Conservation (phyloP, 2,113 vertebrate species). For the Chionodraco myersi region DNA sequence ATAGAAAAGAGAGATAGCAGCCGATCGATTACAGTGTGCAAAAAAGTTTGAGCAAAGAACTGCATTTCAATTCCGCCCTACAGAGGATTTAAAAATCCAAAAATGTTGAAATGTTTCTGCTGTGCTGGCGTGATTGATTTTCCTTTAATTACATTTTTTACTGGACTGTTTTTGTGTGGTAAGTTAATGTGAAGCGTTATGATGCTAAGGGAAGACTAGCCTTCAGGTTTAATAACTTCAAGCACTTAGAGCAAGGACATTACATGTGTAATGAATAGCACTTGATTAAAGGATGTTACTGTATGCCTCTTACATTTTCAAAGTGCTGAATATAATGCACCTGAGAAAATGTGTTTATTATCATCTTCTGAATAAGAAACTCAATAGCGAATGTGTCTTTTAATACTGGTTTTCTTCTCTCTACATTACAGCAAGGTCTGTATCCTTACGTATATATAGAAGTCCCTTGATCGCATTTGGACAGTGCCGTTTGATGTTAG, state of each 20-base stretch:
- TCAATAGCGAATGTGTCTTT: conserved; percentile 23
- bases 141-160: conserved; percentile 67
- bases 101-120: conserved; percentile 53
- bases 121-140: conserved; percentile 61
- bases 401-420: conserved; percentile 49
- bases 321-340: conserved; percentile 23
- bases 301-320: neutral
- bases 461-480: conserved; percentile 62
- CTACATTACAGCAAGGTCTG: conserved; percentile 26
- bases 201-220: conserved; percentile 28
- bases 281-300: conserved; percentile 42
- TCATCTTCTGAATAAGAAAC: conserved; percentile 28
- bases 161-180: conserved; percentile 33
- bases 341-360: conserved; percentile 37
- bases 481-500: conserved; percentile 58
- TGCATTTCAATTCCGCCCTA: conserved; percentile 28
- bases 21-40: conserved; percentile 15
- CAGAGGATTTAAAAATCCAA: conserved; percentile 43
- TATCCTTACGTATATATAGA: conserved; percentile 48
- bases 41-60: conserved; percentile 36
- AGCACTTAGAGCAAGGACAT: conserved; percentile 23
- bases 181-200: conserved; percentile 54
- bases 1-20: conserved; percentile 54
- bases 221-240: conserved; percentile 52
- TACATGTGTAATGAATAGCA: conserved; percentile 21